Base-by-base conservation (phyloP, 2,113 vertebrate genomes). In the Rhinolophus sinicus region DNA sequence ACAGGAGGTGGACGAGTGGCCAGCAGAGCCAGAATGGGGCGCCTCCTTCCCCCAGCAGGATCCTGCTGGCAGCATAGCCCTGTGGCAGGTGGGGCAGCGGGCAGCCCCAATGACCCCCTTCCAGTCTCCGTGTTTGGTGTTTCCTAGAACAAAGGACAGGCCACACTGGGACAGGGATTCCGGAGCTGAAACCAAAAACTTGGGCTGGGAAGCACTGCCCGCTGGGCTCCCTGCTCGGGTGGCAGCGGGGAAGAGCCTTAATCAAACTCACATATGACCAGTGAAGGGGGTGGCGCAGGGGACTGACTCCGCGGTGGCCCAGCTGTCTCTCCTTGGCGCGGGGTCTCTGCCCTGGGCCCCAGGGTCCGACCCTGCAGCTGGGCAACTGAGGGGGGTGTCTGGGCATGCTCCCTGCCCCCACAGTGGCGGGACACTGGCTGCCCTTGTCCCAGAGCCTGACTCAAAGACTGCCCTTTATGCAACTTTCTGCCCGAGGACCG, bases 91-190 rank as follows among this genome's bases (percentile, higher is more conserved):
- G 69, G 90, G 95, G 67, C 93, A 40, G 33, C 5, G 1, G 73
- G 58, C 18, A 2, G 82, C 84, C 38, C 30, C 24, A n/a, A 26
- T 8, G 62, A 89, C 47, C 95, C 94, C 56, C 7, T 56, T 76
- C 76, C 5, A 3, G 47, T 85, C 83, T 60, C 47, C 16, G 14
- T 13, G 67, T 97, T 88, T 85, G 97, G 93, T 30, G 19, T 97
- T 97, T 92, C 64, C 95, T 90, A 98, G 98, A 98, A 98, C 98
- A 98, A 99, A 99, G 98, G 98, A 96, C 96, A 93, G 96, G 44
- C 95, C 94, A 93, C 7, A 84, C 54, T 72, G 97, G 82, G 94
- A 97, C 64, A 7, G 19, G 93, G 95, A 97, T 80, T 96, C 87
- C 0, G 54, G 90, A 97, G 96, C 95, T 84, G 91, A 96, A 98